phyloP scores from a whole-genome alignment of 30 jellyfish, hydroid and myxozoan genomes.

The Sanderia malayensis region DNA sequence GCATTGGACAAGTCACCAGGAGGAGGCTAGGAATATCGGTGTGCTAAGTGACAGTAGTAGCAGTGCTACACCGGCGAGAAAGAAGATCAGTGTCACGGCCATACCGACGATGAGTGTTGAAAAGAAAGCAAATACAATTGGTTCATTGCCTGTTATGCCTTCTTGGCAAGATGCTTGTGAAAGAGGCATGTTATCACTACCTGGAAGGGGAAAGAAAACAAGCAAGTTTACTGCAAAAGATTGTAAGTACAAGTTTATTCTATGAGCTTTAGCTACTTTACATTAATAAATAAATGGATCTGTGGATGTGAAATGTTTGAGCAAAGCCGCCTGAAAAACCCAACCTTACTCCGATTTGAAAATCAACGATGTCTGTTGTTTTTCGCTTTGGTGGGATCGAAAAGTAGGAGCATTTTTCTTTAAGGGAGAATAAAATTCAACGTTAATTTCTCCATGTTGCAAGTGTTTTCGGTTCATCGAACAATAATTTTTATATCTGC shows the following conservation, averaged over 20 bases:
- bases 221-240: conserved; percentile 5
- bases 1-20: conserved; percentile 27
- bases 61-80: conserved; percentile 35
- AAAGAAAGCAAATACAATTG: conserved; percentile 8
- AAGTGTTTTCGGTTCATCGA: too few species aligned
- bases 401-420: too few species aligned
- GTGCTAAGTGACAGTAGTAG: conserved; percentile 10
- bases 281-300: not conserved
- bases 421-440: too few species aligned
- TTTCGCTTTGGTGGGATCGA: too few species aligned
- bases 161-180: conserved; percentile 42
- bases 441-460: too few species aligned
- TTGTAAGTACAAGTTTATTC: conserved; percentile 23
- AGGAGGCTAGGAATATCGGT: not conserved
- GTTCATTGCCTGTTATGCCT: conserved; percentile 61
- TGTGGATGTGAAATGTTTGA: too few species aligned
- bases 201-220: conserved; percentile 72
- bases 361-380: too few species aligned
- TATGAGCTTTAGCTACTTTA: not conserved
- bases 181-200: conserved; percentile 73
- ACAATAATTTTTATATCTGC: too few species aligned
- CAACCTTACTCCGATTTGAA: too few species aligned
- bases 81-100: conserved; percentile 47
- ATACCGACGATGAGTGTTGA: conserved; percentile 42
- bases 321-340: too few species aligned